Conservation (phyloP, 2,888 invertebrate genomes). For the Cheilosia scutellata region DNA sequence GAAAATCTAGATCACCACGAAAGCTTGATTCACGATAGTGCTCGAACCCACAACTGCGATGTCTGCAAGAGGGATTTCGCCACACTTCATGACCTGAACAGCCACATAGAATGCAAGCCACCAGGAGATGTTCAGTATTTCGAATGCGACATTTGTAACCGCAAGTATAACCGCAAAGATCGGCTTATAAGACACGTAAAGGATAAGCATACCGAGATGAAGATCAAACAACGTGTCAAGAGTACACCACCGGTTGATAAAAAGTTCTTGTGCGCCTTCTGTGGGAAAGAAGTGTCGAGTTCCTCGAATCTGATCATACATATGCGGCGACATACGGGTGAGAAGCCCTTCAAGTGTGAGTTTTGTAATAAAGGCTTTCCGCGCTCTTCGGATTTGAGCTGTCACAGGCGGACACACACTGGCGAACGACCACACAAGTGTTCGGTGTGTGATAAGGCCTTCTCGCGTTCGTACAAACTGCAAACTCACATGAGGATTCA, state of each 20-base stretch:
- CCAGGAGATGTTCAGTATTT: constrained; percentile 77
- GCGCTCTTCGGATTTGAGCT: constrained; percentile 87
- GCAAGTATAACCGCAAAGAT: constrained; percentile 82
- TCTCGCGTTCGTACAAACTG: constrained; percentile 87
- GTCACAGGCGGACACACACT: constrained; percentile 87
- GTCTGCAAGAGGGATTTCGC: constrained; percentile 61
- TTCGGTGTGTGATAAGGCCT: constrained; percentile 84
- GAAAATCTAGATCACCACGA: constrained; percentile 81
- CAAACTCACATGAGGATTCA: constrained; percentile 87
- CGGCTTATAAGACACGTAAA: constrained; percentile 81
- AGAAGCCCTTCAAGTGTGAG: constrained; percentile 87
- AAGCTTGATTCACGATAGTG: constrained; percentile 61
- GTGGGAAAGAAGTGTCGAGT: constrained; percentile 87
- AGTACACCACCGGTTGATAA: constrained; percentile 80
- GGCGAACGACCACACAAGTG: constrained; percentile 86
- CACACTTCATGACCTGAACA: constrained; percentile 58
- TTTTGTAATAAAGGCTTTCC: constrained; percentile 88
- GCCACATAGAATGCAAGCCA: constrained; percentile 57
- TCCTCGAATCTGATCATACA: constrained; percentile 88
- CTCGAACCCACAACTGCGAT: constrained; percentile 47
- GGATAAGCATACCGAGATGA: constrained; percentile 66
- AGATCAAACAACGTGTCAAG: constrained; percentile 31
- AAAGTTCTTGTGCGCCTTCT: constrained; percentile 86
- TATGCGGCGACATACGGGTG: constrained; percentile 88
- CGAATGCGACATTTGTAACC: constrained; percentile 80